Conservation (phyloP, 1,140 invertebrate genomes). For the Sarcophaga bullata region DNA sequence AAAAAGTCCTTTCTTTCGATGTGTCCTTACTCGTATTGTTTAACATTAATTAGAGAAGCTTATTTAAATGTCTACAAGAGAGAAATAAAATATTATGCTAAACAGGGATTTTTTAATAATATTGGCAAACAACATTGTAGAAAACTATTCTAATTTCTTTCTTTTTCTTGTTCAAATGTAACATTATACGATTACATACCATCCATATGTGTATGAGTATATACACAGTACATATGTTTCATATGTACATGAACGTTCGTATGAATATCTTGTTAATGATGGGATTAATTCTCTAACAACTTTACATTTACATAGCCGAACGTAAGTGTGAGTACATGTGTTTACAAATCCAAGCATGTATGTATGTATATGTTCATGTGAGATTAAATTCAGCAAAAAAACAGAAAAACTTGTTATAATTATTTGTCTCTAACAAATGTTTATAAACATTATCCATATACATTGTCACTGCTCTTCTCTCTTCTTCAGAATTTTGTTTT, state of each 20-base stretch:
- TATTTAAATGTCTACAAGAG: too few relatives aligned
- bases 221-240: too few relatives aligned
- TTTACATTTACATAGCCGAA: background rate
- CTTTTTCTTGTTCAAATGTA: background rate
- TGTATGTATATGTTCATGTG: too few relatives aligned
- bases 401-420: background rate
- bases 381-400: background rate
- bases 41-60: too few relatives aligned
- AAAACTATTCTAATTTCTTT: background rate
- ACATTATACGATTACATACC: background rate
- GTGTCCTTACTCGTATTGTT: too few relatives aligned
- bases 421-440: background rate
- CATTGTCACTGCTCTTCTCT: too few relatives aligned
- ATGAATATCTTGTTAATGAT: constrained; percentile 18
- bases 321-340: background rate
- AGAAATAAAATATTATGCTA: too few relatives aligned
- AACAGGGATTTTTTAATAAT: background rate
- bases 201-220: background rate
- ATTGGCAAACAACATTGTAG: background rate
- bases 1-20: too few relatives aligned
- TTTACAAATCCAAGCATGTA: background rate
- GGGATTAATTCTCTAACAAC: background rate
- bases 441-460: too few relatives aligned
- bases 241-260: background rate
- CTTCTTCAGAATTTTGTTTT: too few relatives aligned